These are phyloP conservation scores for Spermophilus dauricus DNA, from an alignment of 2,113 vertebrate species.

Conservation along the genomic window DNA sequence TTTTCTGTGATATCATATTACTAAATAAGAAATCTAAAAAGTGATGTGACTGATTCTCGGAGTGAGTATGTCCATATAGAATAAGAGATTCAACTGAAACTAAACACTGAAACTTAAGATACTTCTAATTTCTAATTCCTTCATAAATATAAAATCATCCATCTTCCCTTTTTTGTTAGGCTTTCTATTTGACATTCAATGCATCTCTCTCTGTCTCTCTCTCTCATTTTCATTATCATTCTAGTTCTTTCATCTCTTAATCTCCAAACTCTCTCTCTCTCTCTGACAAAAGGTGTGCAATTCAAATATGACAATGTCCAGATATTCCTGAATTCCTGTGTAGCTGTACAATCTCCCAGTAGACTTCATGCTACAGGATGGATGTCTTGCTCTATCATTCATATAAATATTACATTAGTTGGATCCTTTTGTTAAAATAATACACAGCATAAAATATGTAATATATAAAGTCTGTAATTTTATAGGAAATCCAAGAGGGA, in stretches of 20 bases:
- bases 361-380: conserved; percentile 64
- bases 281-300: neutral
- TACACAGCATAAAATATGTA: conserved; percentile 22
- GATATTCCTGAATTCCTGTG: neutral
- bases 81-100: neutral
- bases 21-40: neutral
- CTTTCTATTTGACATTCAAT: neutral
- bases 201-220: neutral
- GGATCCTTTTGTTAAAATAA: conserved; percentile 28
- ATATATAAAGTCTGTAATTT: conserved; percentile 19
- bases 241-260: neutral
- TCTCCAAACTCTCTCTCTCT: neutral
- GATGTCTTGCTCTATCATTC: conserved; percentile 30
- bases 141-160: neutral
- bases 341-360: neutral
- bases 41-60: neutral
- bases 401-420: conserved; percentile 40
- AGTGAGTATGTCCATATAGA: neutral
- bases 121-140: neutral
- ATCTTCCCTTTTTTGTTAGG: neutral
- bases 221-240: neutral
- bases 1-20: neutral
- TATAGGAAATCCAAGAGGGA: conserved; percentile 21
- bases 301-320: conserved; percentile 59
- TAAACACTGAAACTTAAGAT: conserved; percentile 20